These are phyloP conservation scores for Caiman crocodilus DNA, from an alignment of 2,797 vertebrate genomes.

Conservation along the genomic window DNA sequence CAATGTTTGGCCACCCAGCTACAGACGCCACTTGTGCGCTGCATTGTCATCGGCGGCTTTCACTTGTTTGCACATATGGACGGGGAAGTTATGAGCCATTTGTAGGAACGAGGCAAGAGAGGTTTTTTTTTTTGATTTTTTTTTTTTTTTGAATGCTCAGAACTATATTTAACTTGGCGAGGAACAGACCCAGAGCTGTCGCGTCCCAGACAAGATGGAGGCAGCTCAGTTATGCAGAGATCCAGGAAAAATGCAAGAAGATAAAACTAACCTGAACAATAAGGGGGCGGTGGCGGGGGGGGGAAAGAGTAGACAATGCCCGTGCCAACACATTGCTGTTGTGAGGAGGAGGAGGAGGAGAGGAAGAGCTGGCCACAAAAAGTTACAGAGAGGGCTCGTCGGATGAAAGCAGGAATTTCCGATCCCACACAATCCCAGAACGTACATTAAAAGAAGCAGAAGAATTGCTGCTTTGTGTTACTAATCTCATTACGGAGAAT, in stretches of 20 bases:
- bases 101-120: rapidly evolving
- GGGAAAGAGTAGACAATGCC: background rate
- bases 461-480: conserved; percentile 5
- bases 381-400: conserved; percentile 29
- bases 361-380: conserved; percentile 8
- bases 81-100: rapidly evolving
- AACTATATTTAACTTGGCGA: rapidly evolving
- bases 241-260: background rate
- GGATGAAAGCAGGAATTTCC: conserved; percentile 44
- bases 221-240: rapidly evolving
- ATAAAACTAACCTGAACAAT: background rate
- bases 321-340: background rate
- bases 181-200: background rate
- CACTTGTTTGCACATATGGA: background rate
- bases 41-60: background rate
- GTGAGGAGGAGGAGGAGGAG: background rate
- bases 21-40: background rate
- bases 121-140: background rate
- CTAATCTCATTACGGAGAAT: conserved; percentile 56
- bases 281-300: rapidly evolving
- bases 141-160: background rate
- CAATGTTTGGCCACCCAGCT: background rate
- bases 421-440: conserved; percentile 41
- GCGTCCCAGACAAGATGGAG: background rate
- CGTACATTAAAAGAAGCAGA: conserved; percentile 42